Base-by-base conservation (phyloP, 1,140 invertebrate species). In the Ceratina australensis region DNA sequence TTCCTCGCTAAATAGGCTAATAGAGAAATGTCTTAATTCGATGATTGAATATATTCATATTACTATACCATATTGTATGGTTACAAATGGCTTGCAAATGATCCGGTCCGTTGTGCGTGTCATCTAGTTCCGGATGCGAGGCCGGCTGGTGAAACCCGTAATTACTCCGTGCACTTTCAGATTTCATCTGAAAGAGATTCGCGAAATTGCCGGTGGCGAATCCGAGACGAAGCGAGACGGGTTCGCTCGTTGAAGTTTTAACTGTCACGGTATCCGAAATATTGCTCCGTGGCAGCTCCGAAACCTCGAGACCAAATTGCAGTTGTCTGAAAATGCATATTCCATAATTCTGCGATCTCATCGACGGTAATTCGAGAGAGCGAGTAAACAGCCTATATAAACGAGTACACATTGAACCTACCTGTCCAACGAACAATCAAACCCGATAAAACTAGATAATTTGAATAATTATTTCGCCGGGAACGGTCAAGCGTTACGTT, bases 231-330 rank as follows among this genome's bases (percentile, higher is more conserved):
- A 72, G 50, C 76, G 33, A 73, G 77, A 61, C 66, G 66, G 56
- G 24, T 20, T 56, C 42, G 73, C 79, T 72, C 75, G 67, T 81
- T 63, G 67, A 71, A 72, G 78, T 84, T 81, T 84, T 66, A 84
- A 64, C 63, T 79, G 79, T 84, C 83, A 84, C 82, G 79, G 64
- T 69, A 65, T 18, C 80, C 68, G 65, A 73, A 72, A 78, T 80
- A 75, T 83, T 72, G 56, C 71, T 76, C 22, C 61, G 28, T 16
- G 24, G 49, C 49, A 69, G 66, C 22, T 60, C 60, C 28, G 49
- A 52, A 42, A 42, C 33, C 33, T 42, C 33, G 33, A 3, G 8
- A 8, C 33, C 33, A 42, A 42, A 42, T 42, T 42, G 33, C 33
- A 42, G 33, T 42, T 7, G 33, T 42, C 5, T 42, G 5, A 42